Conservation (phyloP, 2,888 invertebrate genomes). For the Proisotoma minuta region DNA sequence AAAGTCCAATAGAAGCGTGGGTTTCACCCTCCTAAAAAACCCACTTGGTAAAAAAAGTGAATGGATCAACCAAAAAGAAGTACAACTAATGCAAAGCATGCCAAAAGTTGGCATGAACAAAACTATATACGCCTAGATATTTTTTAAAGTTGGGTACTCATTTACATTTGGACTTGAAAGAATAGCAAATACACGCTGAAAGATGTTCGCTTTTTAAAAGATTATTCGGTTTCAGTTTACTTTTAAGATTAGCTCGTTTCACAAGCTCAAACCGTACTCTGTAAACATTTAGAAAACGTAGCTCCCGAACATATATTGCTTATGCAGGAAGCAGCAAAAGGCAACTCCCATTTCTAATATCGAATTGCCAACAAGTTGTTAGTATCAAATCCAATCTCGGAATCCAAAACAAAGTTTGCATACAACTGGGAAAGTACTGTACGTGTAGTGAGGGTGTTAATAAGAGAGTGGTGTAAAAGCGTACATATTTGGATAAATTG, state of each 20-base stretch:
- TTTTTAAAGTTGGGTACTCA: background rate
- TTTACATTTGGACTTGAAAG: background rate
- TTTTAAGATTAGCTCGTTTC: too few relatives aligned
- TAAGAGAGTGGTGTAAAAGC: background rate
- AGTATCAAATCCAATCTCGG: too few relatives aligned
- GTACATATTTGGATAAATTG: slow-evolving; percentile 6
- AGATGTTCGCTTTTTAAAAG: too few relatives aligned
- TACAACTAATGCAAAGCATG: background rate
- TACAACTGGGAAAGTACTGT: background rate
- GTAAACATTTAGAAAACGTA: too few relatives aligned
- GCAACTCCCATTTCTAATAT: too few relatives aligned
- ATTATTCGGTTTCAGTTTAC: too few relatives aligned
- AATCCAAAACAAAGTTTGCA: background rate
- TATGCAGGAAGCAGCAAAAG: too few relatives aligned
- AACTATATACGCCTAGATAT: background rate
- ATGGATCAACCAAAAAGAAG: too few relatives aligned
- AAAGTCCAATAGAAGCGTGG: too few relatives aligned
- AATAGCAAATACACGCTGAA: background rate
- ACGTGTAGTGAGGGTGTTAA: background rate
- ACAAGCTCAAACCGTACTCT: too few relatives aligned
- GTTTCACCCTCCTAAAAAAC: background rate
- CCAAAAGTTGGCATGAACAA: background rate
- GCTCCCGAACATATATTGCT: too few relatives aligned
- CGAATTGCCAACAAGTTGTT: too few relatives aligned
- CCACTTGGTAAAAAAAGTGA: background rate